These are phyloP conservation scores for Prionailurus viverrinus DNA, from an alignment of 2,113 vertebrate genomes.

Conservation along the genomic window DNA sequence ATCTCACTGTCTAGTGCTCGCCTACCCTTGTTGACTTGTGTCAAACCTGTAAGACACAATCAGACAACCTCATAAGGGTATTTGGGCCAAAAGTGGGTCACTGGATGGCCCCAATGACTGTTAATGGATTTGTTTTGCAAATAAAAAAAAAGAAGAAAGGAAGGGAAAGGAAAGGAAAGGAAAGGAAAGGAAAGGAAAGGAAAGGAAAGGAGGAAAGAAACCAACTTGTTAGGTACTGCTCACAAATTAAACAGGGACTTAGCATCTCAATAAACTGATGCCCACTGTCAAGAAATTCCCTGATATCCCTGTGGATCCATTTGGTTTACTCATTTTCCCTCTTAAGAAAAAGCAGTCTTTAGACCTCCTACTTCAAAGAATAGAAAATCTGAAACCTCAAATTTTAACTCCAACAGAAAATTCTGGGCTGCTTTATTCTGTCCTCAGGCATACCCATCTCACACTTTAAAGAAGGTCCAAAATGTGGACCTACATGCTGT, in stretches of 20 bases:
- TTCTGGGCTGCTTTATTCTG: neutral
- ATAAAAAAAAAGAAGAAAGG: neutral
- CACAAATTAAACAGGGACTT: neutral
- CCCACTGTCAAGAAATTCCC: neutral
- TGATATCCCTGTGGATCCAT: neutral
- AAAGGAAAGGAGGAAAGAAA: neutral
- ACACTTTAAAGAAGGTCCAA: neutral
- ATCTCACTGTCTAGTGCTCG: neutral
- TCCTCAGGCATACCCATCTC: neutral
- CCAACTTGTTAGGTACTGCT: neutral
- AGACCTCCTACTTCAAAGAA: neutral
- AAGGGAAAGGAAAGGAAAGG: rapidly evolving
- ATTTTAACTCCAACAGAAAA: neutral
- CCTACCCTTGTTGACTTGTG: neutral
- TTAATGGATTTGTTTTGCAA: neutral
- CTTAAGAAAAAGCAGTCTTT: neutral
- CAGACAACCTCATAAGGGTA: neutral
- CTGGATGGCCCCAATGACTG: neutral
- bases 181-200: neutral
- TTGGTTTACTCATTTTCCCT: neutral
- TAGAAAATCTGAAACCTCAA: neutral
- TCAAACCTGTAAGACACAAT: neutral
- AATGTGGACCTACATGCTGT: neutral
- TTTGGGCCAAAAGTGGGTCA: neutral
- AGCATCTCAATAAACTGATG: neutral